Evolutionary conservation across 2,888 invertebrate genomes (phyloP), one percentile per base, ranked within the genome.

Genomic region (Polymixis flavicincta): DNA sequence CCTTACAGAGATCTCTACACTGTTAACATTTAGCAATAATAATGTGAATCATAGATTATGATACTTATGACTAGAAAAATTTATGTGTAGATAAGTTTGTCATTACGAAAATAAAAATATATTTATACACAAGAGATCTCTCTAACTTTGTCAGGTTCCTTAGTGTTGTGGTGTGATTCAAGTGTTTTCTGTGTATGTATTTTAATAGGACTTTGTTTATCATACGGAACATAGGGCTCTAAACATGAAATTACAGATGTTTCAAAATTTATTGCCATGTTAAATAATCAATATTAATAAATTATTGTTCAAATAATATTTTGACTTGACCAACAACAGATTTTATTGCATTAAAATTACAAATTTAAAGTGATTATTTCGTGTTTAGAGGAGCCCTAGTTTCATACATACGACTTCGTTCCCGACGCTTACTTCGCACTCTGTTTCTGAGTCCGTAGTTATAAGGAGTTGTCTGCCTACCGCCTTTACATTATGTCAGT

Each of bases 401-500:
- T 63, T 63, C 50, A 76, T 68, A 60, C 37, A 82, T 72, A 78
- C 70, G 72, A 79, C 69, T 83, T 78, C 37, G 74, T 84, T 81
- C 70, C 77, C 78, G 85, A 86, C 85, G 85, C 86, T 86, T 85
- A 84, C 78, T 86, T 85, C 45, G 84, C 94, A 91, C 96, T 95
- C 95, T 96, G 96, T 96, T 95, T 86, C 96, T 95, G 96, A 95
- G 96, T 96, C 94, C 89, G 84, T 96, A 95, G 92, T 90, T 89
- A 85, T 96, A 96, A 95, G 95, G 91, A 95, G 92, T 96, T 95
- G 95, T 96, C 96, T 95, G 96, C 96, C 96, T 96, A 95, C 96
- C 96, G 96, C 96, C 96, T 96, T 96, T 96, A 96, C 93, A 94
- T 94, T 95, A 95, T 92, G 95, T 96, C 96, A 95, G 94, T 95